Conservation (phyloP, 2,797 vertebrate genomes). For the Poecilia wingei region DNA sequence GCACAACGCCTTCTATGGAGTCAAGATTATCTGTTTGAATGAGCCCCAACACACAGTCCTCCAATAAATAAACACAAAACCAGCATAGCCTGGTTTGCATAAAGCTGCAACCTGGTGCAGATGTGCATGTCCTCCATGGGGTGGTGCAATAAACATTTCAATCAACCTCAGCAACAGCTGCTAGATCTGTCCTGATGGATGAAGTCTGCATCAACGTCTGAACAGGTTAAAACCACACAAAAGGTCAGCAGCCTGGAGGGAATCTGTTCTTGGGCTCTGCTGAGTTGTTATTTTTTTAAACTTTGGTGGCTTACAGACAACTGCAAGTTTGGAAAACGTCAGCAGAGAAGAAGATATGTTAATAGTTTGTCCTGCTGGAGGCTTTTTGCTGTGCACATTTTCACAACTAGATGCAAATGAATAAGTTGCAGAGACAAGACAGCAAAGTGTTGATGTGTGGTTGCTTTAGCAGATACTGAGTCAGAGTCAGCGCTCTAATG, state of each 20-base stretch:
- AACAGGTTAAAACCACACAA: conserved; percentile 46
- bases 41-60: neutral
- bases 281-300: conserved; percentile 5
- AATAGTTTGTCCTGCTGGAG: conserved; percentile 2
- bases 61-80: neutral
- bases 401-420: conserved; percentile 20
- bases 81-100: neutral
- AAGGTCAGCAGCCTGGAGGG: conserved; percentile 25
- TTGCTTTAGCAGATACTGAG: conserved; percentile 11
- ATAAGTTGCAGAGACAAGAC: conserved; percentile 11
- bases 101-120: conserved; percentile 16
- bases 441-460: conserved; percentile 11
- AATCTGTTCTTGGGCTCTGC: conserved; percentile 50
- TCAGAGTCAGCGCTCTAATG: conserved; percentile 15
- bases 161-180: conserved; percentile 13
- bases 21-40: conserved; percentile 12
- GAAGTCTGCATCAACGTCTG: conserved; percentile 38
- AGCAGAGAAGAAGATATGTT: neutral
- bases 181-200: conserved; percentile 37
- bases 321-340: conserved; percentile 6
- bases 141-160: conserved; percentile 27
- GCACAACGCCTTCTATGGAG: neutral
- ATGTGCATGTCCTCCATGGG: conserved; percentile 27
- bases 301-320: conserved; percentile 15
- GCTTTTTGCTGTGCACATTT: conserved; percentile 1